Evolutionary conservation across 2,888 invertebrate species (phyloP).

Genomic region (Lycaena phlaeas): DNA sequence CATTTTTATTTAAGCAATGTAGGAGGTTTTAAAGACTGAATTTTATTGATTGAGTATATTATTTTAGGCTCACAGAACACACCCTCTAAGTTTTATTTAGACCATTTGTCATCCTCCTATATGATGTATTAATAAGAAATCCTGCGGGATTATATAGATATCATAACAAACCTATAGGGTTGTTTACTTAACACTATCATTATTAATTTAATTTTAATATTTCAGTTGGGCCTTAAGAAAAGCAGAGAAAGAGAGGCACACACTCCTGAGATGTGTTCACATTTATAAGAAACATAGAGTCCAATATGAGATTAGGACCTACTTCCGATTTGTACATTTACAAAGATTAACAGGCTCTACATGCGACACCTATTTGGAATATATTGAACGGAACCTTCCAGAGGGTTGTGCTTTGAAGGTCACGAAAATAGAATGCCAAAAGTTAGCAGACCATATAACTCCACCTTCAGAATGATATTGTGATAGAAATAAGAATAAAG

Average conservation of each 20-base stretch:
- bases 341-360: constrained; percentile 94
- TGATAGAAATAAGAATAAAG: constrained; percentile 21
- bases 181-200: not conserved
- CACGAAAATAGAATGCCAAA: constrained; percentile 80
- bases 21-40: too few species aligned
- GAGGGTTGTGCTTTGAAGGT: constrained; percentile 97
- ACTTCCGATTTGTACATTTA: constrained; percentile 88
- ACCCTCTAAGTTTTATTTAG: too few species aligned
- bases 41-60: too few species aligned
- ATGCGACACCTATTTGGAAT: constrained; percentile 95
- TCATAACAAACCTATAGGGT: too few species aligned
- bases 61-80: too few species aligned
- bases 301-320: constrained; percentile 96
- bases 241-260: constrained; percentile 82
- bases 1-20: too few species aligned
- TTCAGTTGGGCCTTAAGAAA: constrained; percentile 81
- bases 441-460: constrained; percentile 69
- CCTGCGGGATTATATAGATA: too few species aligned
- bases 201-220: not conserved
- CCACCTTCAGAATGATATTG: constrained; percentile 37
- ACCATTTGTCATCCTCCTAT: too few species aligned
- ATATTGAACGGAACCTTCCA: constrained; percentile 95
- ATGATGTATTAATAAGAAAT: too few species aligned
- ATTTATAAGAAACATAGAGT: constrained; percentile 94
- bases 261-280: constrained; percentile 89